A percentile compares a stretch with the other conserved stretches of the same genome.
These are phyloP conservation scores for Phocides pigmalion DNA, from an alignment of 1,140 invertebrate genomes.

Conservation along the genomic window DNA sequence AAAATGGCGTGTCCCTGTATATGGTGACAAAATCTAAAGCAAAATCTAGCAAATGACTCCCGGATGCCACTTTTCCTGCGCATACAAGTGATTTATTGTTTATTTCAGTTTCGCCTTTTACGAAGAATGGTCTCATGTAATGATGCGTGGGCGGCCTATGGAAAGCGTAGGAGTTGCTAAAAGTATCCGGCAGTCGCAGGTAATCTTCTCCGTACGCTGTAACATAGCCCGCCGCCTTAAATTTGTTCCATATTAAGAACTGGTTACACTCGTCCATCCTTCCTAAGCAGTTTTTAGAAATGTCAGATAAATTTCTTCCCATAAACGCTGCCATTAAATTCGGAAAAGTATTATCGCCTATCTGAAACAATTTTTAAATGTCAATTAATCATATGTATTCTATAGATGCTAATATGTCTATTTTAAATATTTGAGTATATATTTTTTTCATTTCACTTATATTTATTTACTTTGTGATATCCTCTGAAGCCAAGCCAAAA, in stretches of 20 bases:
- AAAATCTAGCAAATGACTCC: conserved; percentile 85
- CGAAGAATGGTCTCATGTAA: conserved; percentile 88
- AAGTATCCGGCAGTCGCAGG: conserved; percentile 65
- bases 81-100: conserved; percentile 71
- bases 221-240: conserved; percentile 69
- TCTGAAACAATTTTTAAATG: conserved; percentile 56
- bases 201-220: conserved; percentile 79
- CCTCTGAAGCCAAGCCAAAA: conserved; percentile 80
- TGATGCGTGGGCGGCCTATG: conserved; percentile 87
- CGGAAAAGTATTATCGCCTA: conserved; percentile 92
- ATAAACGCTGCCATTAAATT: conserved; percentile 91
- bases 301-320: conserved; percentile 83
- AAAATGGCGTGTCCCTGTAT: conserved; percentile 85
- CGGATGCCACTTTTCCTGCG: conserved; percentile 84
- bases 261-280: conserved; percentile 79
- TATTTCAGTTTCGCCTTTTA: conserved; percentile 81
- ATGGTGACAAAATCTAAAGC: conserved; percentile 86
- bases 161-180: conserved; percentile 64
- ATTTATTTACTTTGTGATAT: conserved; percentile 79
- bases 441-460: no score
- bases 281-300: conserved; percentile 81
- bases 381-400: no score
- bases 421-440: no score
- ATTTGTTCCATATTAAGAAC: conserved; percentile 67
- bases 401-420: no score